phyloP scores from a whole-genome alignment of 2,888 invertebrate genomes.

The Sthenelais limicola region DNA sequence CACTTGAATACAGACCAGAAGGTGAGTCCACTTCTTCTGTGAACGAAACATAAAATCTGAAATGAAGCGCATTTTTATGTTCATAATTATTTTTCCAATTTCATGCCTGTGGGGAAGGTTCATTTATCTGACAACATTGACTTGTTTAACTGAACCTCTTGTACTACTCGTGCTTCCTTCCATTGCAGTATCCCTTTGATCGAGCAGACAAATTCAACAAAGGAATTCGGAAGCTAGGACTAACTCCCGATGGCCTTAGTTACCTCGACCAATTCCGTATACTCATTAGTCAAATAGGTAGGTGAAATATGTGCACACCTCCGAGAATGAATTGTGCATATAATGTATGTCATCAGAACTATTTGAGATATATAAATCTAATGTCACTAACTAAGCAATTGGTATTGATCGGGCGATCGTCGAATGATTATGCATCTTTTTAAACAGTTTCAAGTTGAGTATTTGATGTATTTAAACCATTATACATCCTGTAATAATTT shows the following conservation, averaged over 20 bases:
- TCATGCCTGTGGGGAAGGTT: no score
- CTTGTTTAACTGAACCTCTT: neutral
- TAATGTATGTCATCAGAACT: no score
- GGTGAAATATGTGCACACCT: no score
- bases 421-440: no score
- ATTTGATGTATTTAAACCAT: no score
- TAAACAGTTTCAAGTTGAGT: no score
- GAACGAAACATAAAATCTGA: neutral
- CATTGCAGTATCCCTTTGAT: conserved; percentile 80
- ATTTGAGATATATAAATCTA: neutral
- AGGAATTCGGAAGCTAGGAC: conserved; percentile 88
- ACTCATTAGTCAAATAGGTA: conserved; percentile 92
- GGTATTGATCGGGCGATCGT: no score
- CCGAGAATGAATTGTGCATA: no score
- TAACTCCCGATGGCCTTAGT: conserved; percentile 84
- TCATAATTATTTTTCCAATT: no score
- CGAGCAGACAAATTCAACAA: conserved; percentile 94
- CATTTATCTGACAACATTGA: neutral
- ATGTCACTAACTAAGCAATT: no score
- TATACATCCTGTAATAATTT: no score
- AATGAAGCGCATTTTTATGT: neutral
- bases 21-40: conserved; percentile 57
- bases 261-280: conserved; percentile 94
- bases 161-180: neutral
- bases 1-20: conserved; percentile 78